Percentiles rank a stretch among this genome's conserved stretches.
Evolutionary conservation across 1,140 invertebrate genomes (phyloP).

Genomic region (Drosophila triauraria): DNA sequence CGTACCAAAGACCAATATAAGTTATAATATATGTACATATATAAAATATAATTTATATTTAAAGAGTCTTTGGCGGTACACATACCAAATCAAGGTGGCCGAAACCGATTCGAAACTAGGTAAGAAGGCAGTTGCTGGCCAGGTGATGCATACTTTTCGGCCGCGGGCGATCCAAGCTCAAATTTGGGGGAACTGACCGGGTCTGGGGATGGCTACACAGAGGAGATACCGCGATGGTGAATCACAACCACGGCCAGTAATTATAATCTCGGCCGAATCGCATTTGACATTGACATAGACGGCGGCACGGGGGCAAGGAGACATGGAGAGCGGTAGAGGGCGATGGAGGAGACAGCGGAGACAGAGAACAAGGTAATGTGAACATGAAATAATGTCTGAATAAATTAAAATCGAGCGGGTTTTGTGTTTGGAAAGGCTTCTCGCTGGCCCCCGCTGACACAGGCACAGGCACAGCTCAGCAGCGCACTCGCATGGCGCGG

Average conservation of each 20-base stretch:
- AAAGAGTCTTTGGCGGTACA: no score
- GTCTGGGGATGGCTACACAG: conserved; percentile 2
- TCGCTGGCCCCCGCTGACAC: conserved; percentile 9
- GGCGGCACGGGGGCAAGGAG: conserved; percentile 42
- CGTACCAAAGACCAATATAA: no score
- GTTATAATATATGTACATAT: no score
- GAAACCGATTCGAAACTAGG: neutral
- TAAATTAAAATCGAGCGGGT: conserved; percentile 37
- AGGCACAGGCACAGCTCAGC: neutral
- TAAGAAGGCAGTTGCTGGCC: neutral
- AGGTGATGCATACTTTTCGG: conserved; percentile 19
- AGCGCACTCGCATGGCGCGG: conserved; percentile 3
- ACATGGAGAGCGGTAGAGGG: conserved; percentile 10
- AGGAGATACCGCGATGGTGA: conserved; percentile 25
- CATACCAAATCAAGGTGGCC: neutral
- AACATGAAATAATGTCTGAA: conserved; percentile 29
- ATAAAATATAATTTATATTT: no score
- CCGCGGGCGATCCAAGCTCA: neutral
- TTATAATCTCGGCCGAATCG: conserved; percentile 33
- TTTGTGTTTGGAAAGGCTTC: conserved; percentile 36
- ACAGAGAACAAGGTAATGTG: conserved; percentile 29
- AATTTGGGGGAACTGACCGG: neutral
- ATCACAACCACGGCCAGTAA: conserved; percentile 24
- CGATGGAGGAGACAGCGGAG: neutral
- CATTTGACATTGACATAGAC: conserved; percentile 52